Base-by-base conservation (phyloP, 1,140 invertebrate genomes). In the Heterodera carotae region DNA sequence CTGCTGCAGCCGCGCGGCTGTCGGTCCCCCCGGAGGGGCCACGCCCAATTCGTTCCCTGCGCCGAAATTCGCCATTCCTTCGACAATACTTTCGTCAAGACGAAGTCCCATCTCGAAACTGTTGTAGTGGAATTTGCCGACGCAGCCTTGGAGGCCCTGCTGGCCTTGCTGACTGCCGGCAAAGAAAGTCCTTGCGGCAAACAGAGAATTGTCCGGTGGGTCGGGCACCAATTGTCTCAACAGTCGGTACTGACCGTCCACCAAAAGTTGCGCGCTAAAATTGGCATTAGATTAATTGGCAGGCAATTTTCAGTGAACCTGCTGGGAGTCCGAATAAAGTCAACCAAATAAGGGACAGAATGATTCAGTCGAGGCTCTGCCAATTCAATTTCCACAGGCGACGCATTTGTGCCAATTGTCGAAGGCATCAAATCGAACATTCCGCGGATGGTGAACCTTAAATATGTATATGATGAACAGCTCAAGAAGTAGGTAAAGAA, bases 291-390 rank as follows among this genome's bases (percentile, higher is more conserved):
- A 60, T 71, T 4, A 12, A 22, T 71, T 71, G 53, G 25, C 69
- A 18, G 15, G 1, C 6, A 2, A 76, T 8, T 48, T 76, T 75
- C 29, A 67, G n/a, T 31, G 10, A 29, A 81, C 80, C 80, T 67
- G 33, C 82, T 82, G 1, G 83, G 83, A 59, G 84, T 84, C 18
- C 80, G 62, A 4, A 67, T 70, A 71, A 84, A 81, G 34, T 84
- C 73, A n/a, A 85, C 56, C 60, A 75, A 79, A 79, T 84, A 84
- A 7, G 79, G 75, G 15, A 76, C 81, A 39, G 84, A 84, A n/a
- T 82, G 72, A 48, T 84, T 82, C 27, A 84, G 83, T 25, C 72
- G 29, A 18, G 83, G 82, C 48, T 82, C 69, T 15, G 66, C 36
- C 2, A 84, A 53, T 5, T 69, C 69, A 3, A 84, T 59, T 77